A percentile compares a stretch with the other conserved stretches of the same genome.
Evolutionary conservation across 2,888 invertebrate genomes (phyloP).

Genomic region (Mamestra brassicae): DNA sequence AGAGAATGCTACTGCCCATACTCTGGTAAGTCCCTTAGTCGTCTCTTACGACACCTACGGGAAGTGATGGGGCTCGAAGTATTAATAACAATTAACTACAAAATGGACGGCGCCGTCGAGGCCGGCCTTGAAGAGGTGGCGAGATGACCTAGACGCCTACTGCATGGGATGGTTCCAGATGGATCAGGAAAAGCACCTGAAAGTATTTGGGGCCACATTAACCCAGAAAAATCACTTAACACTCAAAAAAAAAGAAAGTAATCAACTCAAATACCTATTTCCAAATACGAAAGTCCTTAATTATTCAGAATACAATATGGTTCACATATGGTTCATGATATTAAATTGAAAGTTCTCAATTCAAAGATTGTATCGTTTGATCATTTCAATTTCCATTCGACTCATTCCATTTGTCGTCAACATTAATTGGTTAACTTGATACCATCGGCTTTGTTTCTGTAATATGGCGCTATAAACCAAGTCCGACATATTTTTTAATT

Average conservation of each 20-base stretch:
- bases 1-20: too few species aligned
- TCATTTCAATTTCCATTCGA: slow-evolving; percentile 41
- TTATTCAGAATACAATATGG: background rate
- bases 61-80: too few species aligned
- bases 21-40: too few species aligned
- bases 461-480: background rate
- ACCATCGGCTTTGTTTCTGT: slow-evolving; percentile 19
- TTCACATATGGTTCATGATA: background rate
- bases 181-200: background rate
- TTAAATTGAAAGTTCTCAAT: slow-evolving; percentile 23
- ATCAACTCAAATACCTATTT: background rate
- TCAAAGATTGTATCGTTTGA: slow-evolving; percentile 29
- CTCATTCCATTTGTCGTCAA: slow-evolving; percentile 30
- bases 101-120: too few species aligned
- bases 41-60: too few species aligned
- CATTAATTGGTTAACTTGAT: slow-evolving; percentile 51
- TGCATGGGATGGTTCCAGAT: too few species aligned
- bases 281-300: background rate
- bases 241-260: background rate
- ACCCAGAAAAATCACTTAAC: background rate
- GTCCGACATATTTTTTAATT: background rate
- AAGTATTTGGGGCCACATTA: background rate
- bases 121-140: too few species aligned
- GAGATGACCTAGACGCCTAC: too few species aligned
- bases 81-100: too few species aligned